phyloP scores from a whole-genome alignment of 1,140 invertebrate species.

The Drosophila melanica region DNA sequence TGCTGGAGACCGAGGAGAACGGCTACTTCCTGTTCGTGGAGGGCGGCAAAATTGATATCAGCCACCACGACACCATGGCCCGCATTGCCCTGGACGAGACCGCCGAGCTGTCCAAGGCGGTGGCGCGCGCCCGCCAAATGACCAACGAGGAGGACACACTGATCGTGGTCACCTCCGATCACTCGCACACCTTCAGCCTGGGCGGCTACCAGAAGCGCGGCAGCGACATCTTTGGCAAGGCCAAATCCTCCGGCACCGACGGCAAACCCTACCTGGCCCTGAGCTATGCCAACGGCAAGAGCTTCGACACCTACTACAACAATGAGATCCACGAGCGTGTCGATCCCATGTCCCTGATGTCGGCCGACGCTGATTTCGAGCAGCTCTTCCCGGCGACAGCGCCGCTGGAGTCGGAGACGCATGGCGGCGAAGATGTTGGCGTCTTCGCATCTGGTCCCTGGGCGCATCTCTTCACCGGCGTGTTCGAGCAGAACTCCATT shows the following conservation, averaged over 20 bases:
- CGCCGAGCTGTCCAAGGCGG: conserved; percentile 86
- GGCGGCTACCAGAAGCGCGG: conserved; percentile 87
- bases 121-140: conserved; percentile 85
- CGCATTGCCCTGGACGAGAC: conserved; percentile 88
- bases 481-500: conserved; percentile 91
- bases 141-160: conserved; percentile 86
- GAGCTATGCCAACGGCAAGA: conserved; percentile 89
- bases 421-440: conserved; percentile 89
- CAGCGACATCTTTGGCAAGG: conserved; percentile 85
- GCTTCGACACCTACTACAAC: conserved; percentile 84
- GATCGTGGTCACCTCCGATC: conserved; percentile 89
- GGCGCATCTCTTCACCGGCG: conserved; percentile 89
- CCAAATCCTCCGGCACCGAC: conserved; percentile 81
- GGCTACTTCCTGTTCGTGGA: conserved; percentile 87
- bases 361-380: conserved; percentile 4
- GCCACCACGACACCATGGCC: conserved; percentile 90
- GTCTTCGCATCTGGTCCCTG: conserved; percentile 88
- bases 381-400: conserved; percentile 85
- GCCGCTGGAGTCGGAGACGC: conserved; percentile 86
- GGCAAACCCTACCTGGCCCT: conserved; percentile 88
- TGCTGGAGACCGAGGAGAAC: conserved; percentile 90
- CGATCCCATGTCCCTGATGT: conserved; percentile 46
- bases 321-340: conserved; percentile 66
- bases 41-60: conserved; percentile 92
- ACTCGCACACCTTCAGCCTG: conserved; percentile 88